phyloP scores from a whole-genome alignment of 2,888 invertebrate genomes.

The Phengaris arion region DNA sequence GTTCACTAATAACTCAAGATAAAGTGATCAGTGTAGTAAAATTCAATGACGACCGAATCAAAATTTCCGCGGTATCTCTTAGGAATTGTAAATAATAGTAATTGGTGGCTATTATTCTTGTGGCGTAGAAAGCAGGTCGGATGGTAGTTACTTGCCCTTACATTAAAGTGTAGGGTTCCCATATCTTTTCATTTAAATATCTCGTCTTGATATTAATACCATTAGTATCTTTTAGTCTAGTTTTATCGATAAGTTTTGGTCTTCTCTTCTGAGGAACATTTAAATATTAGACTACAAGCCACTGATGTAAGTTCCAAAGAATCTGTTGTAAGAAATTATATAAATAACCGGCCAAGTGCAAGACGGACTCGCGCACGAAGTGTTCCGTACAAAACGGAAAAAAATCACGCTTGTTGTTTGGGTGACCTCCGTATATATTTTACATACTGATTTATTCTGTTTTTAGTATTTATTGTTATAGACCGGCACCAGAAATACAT shows the following conservation, averaged over 20 bases:
- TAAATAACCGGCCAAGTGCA: too few species aligned
- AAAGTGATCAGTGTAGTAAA: slow-evolving; percentile 24
- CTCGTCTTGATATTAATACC: neutral
- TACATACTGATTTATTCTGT: too few species aligned
- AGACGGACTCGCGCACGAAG: too few species aligned
- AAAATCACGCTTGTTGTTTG: too few species aligned
- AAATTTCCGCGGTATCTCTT: slow-evolving; percentile 35
- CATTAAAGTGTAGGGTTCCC: slow-evolving; percentile 49
- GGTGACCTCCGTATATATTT: too few species aligned
- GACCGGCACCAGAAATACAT: too few species aligned
- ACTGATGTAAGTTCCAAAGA: too few species aligned
- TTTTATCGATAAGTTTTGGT: neutral
- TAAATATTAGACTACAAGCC: too few species aligned
- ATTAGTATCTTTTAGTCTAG: neutral
- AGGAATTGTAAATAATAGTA: slow-evolving; percentile 51
- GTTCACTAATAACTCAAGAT: slow-evolving; percentile 21
- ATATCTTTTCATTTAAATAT: slow-evolving; percentile 37
- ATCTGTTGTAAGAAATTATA: too few species aligned
- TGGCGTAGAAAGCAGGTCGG: slow-evolving; percentile 64
- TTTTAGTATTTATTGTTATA: too few species aligned
- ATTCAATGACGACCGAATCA: slow-evolving; percentile 30
- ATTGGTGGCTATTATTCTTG: slow-evolving; percentile 64
- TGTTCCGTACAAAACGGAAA: too few species aligned
- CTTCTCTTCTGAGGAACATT: too few species aligned
- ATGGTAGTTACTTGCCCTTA: slow-evolving; percentile 58